These are phyloP conservation scores for Lutra lutra DNA, from an alignment of 2,797 vertebrate genomes.

Conservation along the genomic window DNA sequence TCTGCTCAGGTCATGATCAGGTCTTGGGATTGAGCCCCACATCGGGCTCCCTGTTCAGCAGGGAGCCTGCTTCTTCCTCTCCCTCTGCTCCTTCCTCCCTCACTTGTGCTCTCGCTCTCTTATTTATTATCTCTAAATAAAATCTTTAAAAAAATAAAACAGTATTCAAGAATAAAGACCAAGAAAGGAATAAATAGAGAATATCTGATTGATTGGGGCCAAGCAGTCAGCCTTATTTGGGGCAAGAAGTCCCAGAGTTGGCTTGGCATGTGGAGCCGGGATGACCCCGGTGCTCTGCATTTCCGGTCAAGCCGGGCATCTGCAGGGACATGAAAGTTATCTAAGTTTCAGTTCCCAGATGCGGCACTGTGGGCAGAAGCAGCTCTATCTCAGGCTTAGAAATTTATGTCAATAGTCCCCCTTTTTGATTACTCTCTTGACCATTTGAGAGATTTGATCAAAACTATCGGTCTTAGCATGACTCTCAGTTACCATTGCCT, in stretches of 20 bases:
- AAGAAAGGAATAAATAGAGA: background rate
- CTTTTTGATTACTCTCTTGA: background rate
- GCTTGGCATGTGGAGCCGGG: background rate
- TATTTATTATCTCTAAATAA: no score
- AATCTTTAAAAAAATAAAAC: background rate
- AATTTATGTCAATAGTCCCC: background rate
- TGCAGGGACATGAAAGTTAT: background rate
- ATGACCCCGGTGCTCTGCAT: background rate
- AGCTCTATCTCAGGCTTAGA: background rate
- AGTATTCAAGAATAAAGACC: background rate
- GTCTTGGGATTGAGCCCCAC: background rate
- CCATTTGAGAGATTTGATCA: background rate
- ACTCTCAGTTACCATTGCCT: background rate
- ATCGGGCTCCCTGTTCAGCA: fast-evolving
- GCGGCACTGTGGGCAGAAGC: background rate
- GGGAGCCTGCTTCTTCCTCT: background rate
- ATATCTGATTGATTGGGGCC: background rate
- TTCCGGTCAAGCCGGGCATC: background rate
- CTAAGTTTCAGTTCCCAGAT: background rate
- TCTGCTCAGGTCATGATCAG: background rate
- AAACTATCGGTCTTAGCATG: background rate
- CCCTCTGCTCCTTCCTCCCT: no score
- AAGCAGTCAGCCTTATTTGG: background rate
- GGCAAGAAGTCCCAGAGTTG: background rate
- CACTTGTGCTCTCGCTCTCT: background rate